These are phyloP conservation scores for Hippopotamyrus pictus DNA, from an alignment of 2,797 vertebrate species.

Conservation along the genomic window DNA sequence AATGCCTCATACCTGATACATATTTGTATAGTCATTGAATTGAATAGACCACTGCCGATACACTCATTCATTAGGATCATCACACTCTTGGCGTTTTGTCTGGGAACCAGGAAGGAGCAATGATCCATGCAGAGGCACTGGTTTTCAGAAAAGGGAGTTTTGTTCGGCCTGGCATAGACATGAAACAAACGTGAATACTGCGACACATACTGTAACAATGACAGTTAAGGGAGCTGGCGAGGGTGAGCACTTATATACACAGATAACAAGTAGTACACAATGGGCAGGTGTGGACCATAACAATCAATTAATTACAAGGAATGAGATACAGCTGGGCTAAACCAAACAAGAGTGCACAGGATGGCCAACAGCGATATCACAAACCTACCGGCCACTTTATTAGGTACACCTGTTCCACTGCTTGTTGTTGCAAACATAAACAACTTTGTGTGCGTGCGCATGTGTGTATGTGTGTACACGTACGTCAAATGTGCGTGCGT, in stretches of 20 bases:
- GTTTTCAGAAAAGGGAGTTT: neutral
- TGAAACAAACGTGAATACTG: neutral
- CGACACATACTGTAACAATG: neutral
- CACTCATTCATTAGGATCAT: conserved; percentile 6
- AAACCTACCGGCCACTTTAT: neutral
- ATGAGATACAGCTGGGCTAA: neutral
- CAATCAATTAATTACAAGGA: neutral
- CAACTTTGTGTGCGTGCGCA: too few species aligned
- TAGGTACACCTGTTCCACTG: neutral
- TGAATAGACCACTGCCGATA: neutral
- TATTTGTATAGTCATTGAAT: conserved; percentile 5
- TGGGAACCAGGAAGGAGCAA: neutral
- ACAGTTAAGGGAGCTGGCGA: neutral
- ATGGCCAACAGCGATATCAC: neutral
- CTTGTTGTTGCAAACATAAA: neutral
- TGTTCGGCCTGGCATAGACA: neutral
- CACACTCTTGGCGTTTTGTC: neutral
- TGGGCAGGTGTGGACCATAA: neutral
- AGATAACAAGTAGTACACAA: neutral
- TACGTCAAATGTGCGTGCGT: too few species aligned
- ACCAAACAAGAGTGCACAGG: neutral
- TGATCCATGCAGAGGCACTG: neutral
- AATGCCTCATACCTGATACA: conserved; percentile 15
- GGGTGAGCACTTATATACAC: neutral
- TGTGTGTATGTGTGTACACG: too few species aligned